Conservation (phyloP, 2,797 vertebrate species). For the Melanotaenia parkinsoni region DNA sequence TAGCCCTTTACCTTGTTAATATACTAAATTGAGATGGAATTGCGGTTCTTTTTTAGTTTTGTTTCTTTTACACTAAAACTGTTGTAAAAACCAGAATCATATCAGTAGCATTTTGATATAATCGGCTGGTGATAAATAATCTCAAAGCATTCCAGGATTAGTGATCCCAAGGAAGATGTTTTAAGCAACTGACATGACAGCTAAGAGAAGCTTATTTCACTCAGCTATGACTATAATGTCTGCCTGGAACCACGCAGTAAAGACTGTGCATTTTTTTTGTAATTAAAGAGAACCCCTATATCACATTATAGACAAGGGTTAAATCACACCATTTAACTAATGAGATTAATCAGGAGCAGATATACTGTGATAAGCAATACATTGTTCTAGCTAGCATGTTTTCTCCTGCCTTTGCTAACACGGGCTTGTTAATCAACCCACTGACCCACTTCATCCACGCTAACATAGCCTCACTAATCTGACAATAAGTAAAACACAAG, state of each 20-base stretch:
- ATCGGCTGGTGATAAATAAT: constrained; percentile 9
- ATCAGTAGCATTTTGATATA: constrained; percentile 5
- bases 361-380: background rate
- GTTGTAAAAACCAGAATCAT: constrained; percentile 1
- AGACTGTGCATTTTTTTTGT: background rate
- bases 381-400: background rate
- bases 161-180: background rate
- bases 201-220: background rate
- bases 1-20: background rate
- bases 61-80: background rate
- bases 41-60: background rate
- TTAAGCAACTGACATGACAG: background rate
- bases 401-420: background rate
- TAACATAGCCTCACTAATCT: background rate
- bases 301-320: background rate
- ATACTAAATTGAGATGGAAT: constrained; percentile 18
- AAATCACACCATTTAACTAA: background rate
- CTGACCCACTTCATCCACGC: background rate
- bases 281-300: background rate
- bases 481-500: background rate
- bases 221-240: background rate
- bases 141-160: too few relatives aligned
- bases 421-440: background rate
- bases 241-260: background rate
- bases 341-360: background rate